These are phyloP conservation scores for Zoanthus sociatus DNA, from an alignment of 92 coral and sea anemone genomes.

Conservation along the genomic window DNA sequence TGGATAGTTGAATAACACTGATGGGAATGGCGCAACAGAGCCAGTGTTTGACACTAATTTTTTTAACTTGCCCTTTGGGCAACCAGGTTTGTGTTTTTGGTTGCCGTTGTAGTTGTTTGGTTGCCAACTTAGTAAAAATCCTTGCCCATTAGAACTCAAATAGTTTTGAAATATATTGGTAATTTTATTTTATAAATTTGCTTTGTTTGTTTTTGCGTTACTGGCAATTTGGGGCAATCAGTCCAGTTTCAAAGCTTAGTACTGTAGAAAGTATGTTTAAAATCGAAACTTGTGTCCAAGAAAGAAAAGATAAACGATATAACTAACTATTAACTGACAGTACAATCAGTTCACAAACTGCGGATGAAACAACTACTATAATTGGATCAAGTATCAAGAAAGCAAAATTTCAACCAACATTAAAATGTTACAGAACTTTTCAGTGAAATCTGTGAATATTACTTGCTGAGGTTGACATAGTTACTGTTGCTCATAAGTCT, in stretches of 20 bases:
- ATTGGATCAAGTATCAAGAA: conserved; percentile 38
- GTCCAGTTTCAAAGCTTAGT: conserved; percentile 35
- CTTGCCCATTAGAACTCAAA: background rate
- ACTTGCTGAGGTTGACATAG: conserved; percentile 42
- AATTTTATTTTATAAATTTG: conserved; percentile 22
- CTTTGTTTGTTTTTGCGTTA: conserved; percentile 3
- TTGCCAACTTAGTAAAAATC: conserved; percentile 34
- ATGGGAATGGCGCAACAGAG: no score
- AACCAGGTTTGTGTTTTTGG: no score
- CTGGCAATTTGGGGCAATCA: conserved; percentile 10
- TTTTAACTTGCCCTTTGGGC: conserved; percentile 19
- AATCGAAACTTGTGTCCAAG: conserved; percentile 39
- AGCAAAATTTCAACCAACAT: conserved; percentile 54
- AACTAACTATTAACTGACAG: conserved; percentile 34
- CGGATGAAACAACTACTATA: no score
- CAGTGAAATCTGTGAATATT: conserved; percentile 46
- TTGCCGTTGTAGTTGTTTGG: conserved; percentile 7
- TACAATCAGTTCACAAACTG: background rate
- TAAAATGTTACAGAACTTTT: conserved; percentile 47
- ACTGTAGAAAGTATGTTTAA: conserved; percentile 16
- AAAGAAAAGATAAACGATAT: conserved; percentile 30
- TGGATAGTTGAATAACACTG: no score
- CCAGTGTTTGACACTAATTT: background rate
- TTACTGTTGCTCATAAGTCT: conserved; percentile 35
- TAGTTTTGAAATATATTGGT: conserved; percentile 12